phyloP scores from a whole-genome alignment of 2,888 invertebrate genomes.

The Apantesis nais region DNA sequence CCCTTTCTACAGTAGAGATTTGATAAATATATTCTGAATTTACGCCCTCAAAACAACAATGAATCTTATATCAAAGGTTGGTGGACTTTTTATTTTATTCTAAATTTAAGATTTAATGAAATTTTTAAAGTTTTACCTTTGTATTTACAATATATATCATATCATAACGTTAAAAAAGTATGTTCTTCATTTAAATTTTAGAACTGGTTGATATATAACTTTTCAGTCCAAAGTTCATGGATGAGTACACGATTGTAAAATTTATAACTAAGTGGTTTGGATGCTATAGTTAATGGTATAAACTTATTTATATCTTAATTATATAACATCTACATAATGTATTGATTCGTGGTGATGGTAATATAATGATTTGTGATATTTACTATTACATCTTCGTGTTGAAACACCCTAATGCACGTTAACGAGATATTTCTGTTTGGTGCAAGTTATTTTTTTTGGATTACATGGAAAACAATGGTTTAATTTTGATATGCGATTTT shows the following conservation, averaged over 20 bases:
- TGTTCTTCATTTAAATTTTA: not conserved
- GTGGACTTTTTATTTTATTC: conserved; percentile 33
- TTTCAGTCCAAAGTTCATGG: conserved; percentile 55
- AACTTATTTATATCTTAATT: not conserved
- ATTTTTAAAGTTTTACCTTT: not conserved
- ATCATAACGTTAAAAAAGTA: not conserved
- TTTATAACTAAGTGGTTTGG: not conserved
- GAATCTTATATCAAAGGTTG: conserved; percentile 70
- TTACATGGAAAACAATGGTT: not conserved
- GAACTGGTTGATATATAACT: conserved; percentile 1
- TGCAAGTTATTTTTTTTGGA: not conserved
- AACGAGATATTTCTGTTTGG: not conserved
- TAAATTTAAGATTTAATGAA: not conserved
- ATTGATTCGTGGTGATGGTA: no score
- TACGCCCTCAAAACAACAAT: conserved; percentile 42
- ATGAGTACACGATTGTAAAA: conserved; percentile 7
- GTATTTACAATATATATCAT: not conserved
- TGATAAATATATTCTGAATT: conserved; percentile 1
- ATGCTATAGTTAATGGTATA: not conserved
- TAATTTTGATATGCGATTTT: not conserved
- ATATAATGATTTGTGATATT: not conserved
- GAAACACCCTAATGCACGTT: not conserved
- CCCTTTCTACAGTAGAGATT: not conserved
- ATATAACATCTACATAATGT: not conserved
- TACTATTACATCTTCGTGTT: not conserved